Evolutionary conservation across 2,888 invertebrate genomes (phyloP).

Genomic region (Trichogramma evanescens): DNA sequence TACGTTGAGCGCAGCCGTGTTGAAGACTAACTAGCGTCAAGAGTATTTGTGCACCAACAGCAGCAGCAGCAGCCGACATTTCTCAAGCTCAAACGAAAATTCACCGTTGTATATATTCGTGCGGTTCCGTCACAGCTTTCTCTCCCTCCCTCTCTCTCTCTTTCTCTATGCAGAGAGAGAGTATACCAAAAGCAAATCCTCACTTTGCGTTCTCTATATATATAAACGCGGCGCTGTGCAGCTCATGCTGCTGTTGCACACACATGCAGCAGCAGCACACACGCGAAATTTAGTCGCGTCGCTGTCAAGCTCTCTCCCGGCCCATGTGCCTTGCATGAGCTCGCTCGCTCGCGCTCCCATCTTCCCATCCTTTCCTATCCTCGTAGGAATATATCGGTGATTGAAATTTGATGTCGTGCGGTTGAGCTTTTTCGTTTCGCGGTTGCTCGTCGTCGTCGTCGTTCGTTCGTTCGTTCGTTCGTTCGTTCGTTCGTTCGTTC

Average conservation of each 20-base stretch:
- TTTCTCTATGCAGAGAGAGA: not conserved
- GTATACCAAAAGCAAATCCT: too few species aligned
- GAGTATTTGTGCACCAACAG: too few species aligned
- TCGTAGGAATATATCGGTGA: not conserved
- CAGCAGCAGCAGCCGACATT: too few species aligned
- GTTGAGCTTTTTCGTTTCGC: not conserved
- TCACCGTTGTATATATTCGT: not conserved
- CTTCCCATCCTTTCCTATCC: too few species aligned
- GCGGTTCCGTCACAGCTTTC: not conserved
- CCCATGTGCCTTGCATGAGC: not conserved
- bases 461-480: too few species aligned
- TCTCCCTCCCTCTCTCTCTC: constrained; percentile 5
- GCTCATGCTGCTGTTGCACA: not conserved
- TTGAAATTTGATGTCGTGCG: constrained; percentile 12
- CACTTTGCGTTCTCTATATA: too few species aligned
- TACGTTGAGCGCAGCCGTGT: too few species aligned
- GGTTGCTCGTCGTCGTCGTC: too few species aligned
- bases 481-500: too few species aligned
- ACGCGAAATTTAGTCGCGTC: not conserved
- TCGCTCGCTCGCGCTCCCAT: not conserved
- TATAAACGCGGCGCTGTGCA: too few species aligned
- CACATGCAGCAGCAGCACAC: not conserved
- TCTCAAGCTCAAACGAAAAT: too few species aligned
- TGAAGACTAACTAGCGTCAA: too few species aligned
- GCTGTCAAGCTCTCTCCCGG: not conserved